Conservation (phyloP, 2,797 vertebrate species). For the Sciurus vulgaris region DNA sequence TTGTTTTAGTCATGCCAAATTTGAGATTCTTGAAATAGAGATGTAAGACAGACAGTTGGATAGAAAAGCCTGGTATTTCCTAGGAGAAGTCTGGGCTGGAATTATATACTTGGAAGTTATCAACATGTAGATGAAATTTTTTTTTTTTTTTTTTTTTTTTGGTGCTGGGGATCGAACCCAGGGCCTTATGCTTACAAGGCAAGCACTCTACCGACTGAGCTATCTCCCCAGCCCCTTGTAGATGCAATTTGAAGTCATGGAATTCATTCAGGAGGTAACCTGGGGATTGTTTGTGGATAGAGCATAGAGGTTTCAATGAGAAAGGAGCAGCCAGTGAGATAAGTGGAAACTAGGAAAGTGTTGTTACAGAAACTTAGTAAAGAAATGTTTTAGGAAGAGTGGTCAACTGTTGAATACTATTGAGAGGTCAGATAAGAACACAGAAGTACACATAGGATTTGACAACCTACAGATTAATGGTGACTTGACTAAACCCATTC, state of each 20-base stretch:
- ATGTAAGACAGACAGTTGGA: neutral
- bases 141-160: too few species aligned
- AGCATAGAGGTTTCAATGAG: neutral
- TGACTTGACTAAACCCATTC: neutral
- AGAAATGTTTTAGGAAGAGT: neutral
- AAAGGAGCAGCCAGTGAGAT: neutral
- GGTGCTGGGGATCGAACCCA: too few species aligned
- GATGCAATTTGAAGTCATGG: constrained; percentile 22
- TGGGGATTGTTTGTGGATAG: constrained; percentile 18
- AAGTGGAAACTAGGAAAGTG: constrained; percentile 20
- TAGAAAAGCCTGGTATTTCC: constrained; percentile 39
- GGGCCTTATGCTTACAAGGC: too few species aligned
- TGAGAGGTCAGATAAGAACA: neutral
- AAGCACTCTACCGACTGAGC: too few species aligned
- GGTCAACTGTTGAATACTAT: neutral
- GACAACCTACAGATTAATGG: neutral
- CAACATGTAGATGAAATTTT: neutral
- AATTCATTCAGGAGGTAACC: neutral
- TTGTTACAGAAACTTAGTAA: neutral
- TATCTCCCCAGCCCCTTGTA: too few species aligned
- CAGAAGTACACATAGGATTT: neutral
- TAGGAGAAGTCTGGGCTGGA: constrained; percentile 19
- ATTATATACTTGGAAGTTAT: constrained; percentile 23
- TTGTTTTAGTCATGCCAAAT: constrained; percentile 32
- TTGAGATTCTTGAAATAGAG: constrained; percentile 25